These are phyloP conservation scores for Cylloceria caligata DNA, from an alignment of 2,888 invertebrate species.

Conservation along the genomic window DNA sequence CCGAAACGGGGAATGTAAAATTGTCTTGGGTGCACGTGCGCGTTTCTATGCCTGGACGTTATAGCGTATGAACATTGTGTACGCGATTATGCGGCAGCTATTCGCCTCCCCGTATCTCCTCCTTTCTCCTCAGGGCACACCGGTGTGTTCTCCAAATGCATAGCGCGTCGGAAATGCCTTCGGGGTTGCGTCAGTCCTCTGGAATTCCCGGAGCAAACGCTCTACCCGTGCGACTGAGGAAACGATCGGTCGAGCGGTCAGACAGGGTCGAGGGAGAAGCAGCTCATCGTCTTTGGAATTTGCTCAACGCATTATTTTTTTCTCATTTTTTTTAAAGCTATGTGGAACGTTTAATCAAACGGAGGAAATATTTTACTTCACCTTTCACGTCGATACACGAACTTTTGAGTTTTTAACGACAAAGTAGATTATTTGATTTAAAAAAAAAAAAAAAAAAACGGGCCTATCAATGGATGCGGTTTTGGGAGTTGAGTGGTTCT, in stretches of 20 bases:
- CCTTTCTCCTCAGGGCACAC: conserved; percentile 9
- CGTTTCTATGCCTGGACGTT: conserved; percentile 3
- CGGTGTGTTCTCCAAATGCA: conserved; percentile 78
- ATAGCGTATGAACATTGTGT: not conserved
- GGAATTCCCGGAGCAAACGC: conserved; percentile 80
- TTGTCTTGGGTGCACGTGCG: conserved; percentile 1
- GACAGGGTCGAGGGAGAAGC: conserved; percentile 12
- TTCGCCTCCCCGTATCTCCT: not conserved
- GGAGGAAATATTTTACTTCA: too few relatives aligned
- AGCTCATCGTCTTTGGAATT: conserved; percentile 53
- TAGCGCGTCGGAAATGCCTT: conserved; percentile 83
- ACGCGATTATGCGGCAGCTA: conserved; percentile 29
- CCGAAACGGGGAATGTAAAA: not conserved
- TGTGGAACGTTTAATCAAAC: not conserved
- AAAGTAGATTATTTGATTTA: not conserved
- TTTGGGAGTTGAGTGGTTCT: conserved; percentile 2
- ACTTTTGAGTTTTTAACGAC: not conserved
- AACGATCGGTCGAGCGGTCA: conserved; percentile 22
- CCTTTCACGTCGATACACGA: not conserved
- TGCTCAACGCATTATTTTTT: conserved; percentile 48
- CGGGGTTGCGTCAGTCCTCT: conserved; percentile 80
- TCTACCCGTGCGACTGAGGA: conserved; percentile 60
- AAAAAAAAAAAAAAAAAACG: not conserved
- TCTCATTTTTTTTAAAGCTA: too few relatives aligned
- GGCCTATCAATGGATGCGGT: not conserved